Base-by-base conservation (phyloP, 1,140 invertebrate species). In the Luehdorfia chinensis region DNA sequence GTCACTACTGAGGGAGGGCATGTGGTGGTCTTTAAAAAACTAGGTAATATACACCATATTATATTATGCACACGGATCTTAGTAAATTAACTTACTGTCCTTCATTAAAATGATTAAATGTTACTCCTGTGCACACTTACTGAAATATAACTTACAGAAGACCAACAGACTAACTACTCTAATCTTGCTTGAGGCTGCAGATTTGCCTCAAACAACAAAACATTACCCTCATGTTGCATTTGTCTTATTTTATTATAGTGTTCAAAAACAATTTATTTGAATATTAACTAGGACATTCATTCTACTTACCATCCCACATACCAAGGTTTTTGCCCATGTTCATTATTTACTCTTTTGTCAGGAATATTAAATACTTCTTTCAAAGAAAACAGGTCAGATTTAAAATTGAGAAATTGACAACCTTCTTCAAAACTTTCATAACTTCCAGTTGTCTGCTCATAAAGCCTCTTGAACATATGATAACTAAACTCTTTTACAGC, bases 321-420 rank as follows among this genome's bases (percentile, higher is more conserved):
- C 96, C 96, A 97, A 0, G 94, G 91, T 19, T 90, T 86, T 62
- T 92, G 79, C 3, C 90, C 90, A 8, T 87, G 86, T 31, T 80
- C 72, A 75, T 93, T 90, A 33, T 87, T 78, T 0, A 92, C 90
- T 63, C 95, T 88, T 25, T 87, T 87, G 19, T 90, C 72, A 1
- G 90, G 89, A 93, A 96, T 95, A 30, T 90, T 87, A 68, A 97
- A 93, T 11, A 96, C 94, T 69, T 97, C 92, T 44, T 88, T 84
- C 21, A 97, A 72, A 23, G 90, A 91, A 36, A 91, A 90, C 61
- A 97, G 93, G 73, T 96, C 91, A 9, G 95, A 96, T 75, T 94
- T 93, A 68, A 97, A 97, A 46, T 94, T 94, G 50, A 97, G 91
- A 81, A 97, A 97, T 72, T 97, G 95, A 67, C 96, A 97, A 43